These are phyloP conservation scores for Nannospalax galili DNA, from an alignment of 2,113 vertebrate genomes.

Conservation along the genomic window DNA sequence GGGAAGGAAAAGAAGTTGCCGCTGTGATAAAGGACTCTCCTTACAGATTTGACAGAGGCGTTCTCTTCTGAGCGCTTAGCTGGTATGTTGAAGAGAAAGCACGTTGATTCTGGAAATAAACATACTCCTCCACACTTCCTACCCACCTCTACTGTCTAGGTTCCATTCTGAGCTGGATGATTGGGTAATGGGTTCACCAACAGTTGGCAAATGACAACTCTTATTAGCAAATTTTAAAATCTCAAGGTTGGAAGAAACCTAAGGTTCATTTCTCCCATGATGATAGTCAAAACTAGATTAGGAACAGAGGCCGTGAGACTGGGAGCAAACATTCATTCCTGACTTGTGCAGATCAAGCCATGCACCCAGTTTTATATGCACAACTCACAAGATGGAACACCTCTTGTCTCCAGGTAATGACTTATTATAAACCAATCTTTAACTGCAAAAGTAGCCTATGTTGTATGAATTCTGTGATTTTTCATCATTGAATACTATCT, in stretches of 20 bases:
- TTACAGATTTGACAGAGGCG: neutral
- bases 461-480: neutral
- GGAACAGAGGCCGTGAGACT: neutral
- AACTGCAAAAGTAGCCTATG: neutral
- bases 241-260: neutral
- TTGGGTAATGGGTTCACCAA: neutral
- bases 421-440: neutral
- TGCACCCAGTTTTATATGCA: neutral
- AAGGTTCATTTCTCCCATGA: neutral
- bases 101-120: constrained; percentile 30
- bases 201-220: neutral
- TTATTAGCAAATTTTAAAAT: constrained; percentile 19
- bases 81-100: constrained; percentile 44
- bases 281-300: neutral
- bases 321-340: neutral
- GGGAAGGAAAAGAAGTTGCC: constrained; percentile 68
- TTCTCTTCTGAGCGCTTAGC: constrained; percentile 44
- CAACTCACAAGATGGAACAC: neutral
- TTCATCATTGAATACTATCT: neutral
- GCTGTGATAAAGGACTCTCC: constrained; percentile 65
- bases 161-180: neutral
- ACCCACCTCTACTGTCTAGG: neutral
- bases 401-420: constrained; percentile 23
- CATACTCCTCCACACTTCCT: neutral
- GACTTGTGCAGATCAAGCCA: neutral